phyloP scores from a whole-genome alignment of 2,888 invertebrate genomes.

The Polydrusus tereticollis region DNA sequence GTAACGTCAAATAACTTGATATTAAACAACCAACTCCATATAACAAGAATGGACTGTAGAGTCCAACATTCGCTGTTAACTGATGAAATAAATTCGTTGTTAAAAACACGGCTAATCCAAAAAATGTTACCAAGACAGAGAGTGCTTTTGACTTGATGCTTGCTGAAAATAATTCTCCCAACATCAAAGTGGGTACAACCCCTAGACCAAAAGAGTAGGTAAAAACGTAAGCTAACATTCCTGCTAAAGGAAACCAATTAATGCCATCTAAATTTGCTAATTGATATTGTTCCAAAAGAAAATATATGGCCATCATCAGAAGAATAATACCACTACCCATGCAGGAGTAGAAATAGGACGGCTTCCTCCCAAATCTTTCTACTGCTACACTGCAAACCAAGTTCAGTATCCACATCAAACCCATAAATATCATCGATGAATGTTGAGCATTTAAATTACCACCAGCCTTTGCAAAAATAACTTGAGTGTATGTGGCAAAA shows the following conservation, averaged over 20 bases:
- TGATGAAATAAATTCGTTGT: conserved; percentile 58
- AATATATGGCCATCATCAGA: conserved; percentile 50
- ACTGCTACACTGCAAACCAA: conserved; percentile 53
- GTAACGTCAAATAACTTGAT: conserved; percentile 55
- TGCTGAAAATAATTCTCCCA: conserved; percentile 59
- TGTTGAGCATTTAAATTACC: conserved; percentile 57
- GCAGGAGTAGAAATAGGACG: conserved; percentile 56
- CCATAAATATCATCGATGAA: conserved; percentile 58
- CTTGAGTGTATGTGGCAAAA: conserved; percentile 58
- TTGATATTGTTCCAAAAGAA: conserved; percentile 53
- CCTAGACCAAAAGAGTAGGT: conserved; percentile 54
- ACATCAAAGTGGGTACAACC: no score
- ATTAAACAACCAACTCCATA: conserved; percentile 56
- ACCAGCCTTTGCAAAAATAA: conserved; percentile 61
- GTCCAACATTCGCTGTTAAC: conserved; percentile 50
- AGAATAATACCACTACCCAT: conserved; percentile 54
- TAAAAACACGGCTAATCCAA: conserved; percentile 28
- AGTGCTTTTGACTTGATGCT: conserved; percentile 59
- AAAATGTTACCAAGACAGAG: conserved; percentile 38
- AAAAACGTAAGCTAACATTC: conserved; percentile 52
- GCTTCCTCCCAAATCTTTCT: conserved; percentile 58
- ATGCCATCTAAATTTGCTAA: conserved; percentile 48
- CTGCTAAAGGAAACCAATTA: conserved; percentile 58
- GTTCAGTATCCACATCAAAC: conserved; percentile 49
- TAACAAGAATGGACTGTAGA: conserved; percentile 59